These are phyloP conservation scores for Hydrophis major DNA, from an alignment of 2,797 vertebrate genomes.

Conservation along the genomic window DNA sequence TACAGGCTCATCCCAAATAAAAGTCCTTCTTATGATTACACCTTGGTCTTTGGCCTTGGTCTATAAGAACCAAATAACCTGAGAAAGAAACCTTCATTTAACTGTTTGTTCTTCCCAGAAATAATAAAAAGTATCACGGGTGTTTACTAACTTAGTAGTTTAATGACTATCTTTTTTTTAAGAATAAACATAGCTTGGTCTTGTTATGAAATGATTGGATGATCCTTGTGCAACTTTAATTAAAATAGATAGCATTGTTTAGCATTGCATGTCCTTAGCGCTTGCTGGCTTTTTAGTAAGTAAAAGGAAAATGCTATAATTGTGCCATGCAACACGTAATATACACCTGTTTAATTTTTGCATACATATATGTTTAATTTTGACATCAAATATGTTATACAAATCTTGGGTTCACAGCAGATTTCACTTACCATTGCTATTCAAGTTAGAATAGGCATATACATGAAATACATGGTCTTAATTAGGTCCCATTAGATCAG, in stretches of 20 bases:
- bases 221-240: not conserved
- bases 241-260: not conserved
- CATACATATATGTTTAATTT: not conserved
- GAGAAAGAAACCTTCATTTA: not conserved
- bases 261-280: not conserved
- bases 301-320: not conserved
- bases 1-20: not conserved
- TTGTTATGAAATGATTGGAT: not conserved
- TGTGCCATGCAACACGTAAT: not conserved
- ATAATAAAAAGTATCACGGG: not conserved
- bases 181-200: not conserved
- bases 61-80: not conserved
- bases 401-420: not conserved
- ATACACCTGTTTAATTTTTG: not conserved
- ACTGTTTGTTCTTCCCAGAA: not conserved
- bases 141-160: not conserved
- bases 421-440: constrained; percentile 30
- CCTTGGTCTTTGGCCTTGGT: not conserved
- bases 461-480: constrained; percentile 44
- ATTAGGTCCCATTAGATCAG: constrained; percentile 47
- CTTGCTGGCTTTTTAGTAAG: constrained; percentile 1
- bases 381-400: not conserved
- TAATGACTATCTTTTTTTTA: not conserved
- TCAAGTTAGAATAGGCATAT: constrained; percentile 29
- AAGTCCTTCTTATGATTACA: not conserved